Base-by-base conservation (phyloP, 2,888 invertebrate species). In the Chloroclysta siterata region DNA sequence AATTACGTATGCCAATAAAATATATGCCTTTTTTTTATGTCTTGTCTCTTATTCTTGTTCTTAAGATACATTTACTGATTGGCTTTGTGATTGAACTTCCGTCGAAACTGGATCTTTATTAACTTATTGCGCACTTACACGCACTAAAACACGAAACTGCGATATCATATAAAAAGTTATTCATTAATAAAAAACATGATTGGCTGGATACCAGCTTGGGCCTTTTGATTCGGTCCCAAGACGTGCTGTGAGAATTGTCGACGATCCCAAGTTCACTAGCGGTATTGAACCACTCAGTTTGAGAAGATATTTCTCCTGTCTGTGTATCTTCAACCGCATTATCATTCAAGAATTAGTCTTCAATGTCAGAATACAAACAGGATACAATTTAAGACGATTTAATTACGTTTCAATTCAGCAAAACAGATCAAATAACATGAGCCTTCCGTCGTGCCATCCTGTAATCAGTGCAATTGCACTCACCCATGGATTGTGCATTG, bases 401-500 rank as follows among this genome's bases (percentile, higher is more conserved):
- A 72, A 69, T 70, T 65, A 60, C 33, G 42, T 51, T 46, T 56
- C 46, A 59, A 61, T 55, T 63, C 29, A 29, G 70, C 75, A 73
- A 75, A 76, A 77, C 70, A 71, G 65, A 76, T 74, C 72, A 72
- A 73, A 74, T 77, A 70, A 74, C 72, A 53, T 56, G 72, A 73
- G 73, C 70, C 72, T 75, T 79, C 77, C 79, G 76, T 74, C 77
- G 59, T 61, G 77, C 74, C 82, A 78, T 85, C 83, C 83, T 83
- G 84, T 77, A 81, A 83, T 85, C 84, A 77, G 76, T 67, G 70
- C 82, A 78, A 78, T 78, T 79, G 82, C 44, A 47, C 13, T 77
- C 75, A 69, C 66, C 78, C 75, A 79, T 78, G 79, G 82, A 83
- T 81, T 73, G 74, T 77, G 81, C 83, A 88, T 90, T 90, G 89